A percentile compares a stretch with the other conserved stretches of the same genome.
Evolutionary conservation across 2,113 vertebrate species (phyloP).

Genomic region (Chaetops frenatus): DNA sequence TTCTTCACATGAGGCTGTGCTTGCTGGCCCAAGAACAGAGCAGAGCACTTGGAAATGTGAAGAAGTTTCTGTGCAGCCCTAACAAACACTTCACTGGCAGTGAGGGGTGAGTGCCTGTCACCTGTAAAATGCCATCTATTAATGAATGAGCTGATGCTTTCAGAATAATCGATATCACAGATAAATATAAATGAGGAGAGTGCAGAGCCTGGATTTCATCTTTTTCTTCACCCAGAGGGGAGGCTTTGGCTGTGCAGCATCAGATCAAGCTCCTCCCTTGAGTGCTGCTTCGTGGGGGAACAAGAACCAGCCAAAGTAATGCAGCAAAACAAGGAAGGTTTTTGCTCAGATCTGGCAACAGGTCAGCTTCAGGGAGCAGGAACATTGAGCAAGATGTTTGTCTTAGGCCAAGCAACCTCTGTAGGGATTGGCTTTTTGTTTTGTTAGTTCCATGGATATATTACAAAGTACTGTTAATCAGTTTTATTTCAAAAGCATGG

Average conservation of each 20-base stretch:
- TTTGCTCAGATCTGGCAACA: neutral
- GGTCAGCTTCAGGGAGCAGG: neutral
- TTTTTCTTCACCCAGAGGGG: neutral
- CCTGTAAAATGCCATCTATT: neutral
- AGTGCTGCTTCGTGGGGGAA: neutral
- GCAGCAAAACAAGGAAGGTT: neutral
- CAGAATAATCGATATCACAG: neutral
- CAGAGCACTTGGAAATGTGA: neutral
- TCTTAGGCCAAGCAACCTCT: neutral
- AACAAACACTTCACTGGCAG: neutral
- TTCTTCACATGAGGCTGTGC: neutral
- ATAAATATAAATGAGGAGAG: neutral
- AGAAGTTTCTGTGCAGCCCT: neutral
- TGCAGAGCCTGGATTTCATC: neutral
- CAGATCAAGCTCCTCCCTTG: neutral
- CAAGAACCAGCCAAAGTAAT: neutral
- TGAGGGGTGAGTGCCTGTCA: neutral
- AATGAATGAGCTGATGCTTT: neutral
- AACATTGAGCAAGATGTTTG: neutral
- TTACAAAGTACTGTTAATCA: neutral
- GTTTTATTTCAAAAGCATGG: neutral
- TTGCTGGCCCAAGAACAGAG: neutral
- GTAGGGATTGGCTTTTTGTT: neutral
- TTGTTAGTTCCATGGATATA: neutral
- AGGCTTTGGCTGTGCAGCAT: neutral